These are phyloP conservation scores for Halocynthia aurantium DNA, from an alignment of 23 tunicate species.

Conservation along the genomic window DNA sequence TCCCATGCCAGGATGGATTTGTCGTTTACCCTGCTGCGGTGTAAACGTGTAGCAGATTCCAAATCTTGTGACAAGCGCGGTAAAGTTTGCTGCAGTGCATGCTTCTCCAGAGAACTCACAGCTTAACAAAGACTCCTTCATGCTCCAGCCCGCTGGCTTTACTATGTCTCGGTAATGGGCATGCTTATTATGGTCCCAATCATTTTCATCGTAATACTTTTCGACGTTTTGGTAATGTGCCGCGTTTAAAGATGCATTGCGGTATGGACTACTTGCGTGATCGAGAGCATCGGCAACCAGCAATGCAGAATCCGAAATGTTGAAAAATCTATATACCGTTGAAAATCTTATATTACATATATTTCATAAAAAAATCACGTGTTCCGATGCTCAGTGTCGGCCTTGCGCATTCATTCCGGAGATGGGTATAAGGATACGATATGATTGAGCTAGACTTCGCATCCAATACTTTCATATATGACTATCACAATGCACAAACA, in stretches of 20 bases:
- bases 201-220: background rate
- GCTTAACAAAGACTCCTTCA: background rate
- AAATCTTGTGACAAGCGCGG: constrained; percentile 29
- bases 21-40: constrained; percentile 13
- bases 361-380: no score
- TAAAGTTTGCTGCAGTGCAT: constrained; percentile 17
- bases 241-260: no score
- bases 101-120: background rate
- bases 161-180: background rate
- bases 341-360: background rate
- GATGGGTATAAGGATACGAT: no score
- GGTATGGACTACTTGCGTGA: no score
- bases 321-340: constrained; percentile 15
- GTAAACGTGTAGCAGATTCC: constrained; percentile 58
- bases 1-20: constrained; percentile 46
- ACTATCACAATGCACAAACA: no score
- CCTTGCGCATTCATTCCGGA: no score
- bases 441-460: no score
- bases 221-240: background rate
- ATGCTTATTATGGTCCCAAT: constrained; percentile 9
- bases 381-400: no score
- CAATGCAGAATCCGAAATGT: constrained; percentile 10
- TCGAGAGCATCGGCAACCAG: constrained; percentile 7
- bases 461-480: no score
- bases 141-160: constrained; percentile 11